Evolutionary conservation across 2,888 invertebrate species (phyloP).

Genomic region (Cephus nigrinus): DNA sequence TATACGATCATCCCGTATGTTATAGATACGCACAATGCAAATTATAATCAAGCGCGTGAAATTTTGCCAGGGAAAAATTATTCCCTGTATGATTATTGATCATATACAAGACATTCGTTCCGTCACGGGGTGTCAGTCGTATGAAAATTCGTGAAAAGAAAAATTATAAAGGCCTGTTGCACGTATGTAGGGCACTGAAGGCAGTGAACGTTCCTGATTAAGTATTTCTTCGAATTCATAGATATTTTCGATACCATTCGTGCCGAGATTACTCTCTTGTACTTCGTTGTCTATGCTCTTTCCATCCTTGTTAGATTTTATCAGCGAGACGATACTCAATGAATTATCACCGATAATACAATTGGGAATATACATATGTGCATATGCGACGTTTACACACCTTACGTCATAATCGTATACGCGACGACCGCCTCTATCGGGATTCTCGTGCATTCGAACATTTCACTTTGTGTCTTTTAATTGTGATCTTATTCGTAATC

Average conservation of each 20-base stretch:
- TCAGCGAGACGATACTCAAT: neutral
- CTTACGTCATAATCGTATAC: neutral
- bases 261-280: neutral
- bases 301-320: neutral
- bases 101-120: slow-evolving; percentile 19
- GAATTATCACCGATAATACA: neutral
- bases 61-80: neutral
- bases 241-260: neutral
- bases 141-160: slow-evolving; percentile 29
- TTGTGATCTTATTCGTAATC: neutral
- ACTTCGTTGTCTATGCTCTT: neutral
- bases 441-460: slow-evolving; percentile 29
- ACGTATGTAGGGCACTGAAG: slow-evolving; percentile 47
- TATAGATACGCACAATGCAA: neutral
- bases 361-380: neutral
- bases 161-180: slow-evolving; percentile 30
- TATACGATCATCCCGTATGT: neutral
- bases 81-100: neutral
- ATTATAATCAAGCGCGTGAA: neutral
- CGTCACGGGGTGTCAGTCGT: slow-evolving; percentile 27
- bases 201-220: slow-evolving; percentile 42
- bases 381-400: neutral
- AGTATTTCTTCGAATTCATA: neutral
- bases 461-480: slow-evolving; percentile 49
- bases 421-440: neutral